Percentiles rank a stretch among this genome's conserved stretches.
phyloP scores from a whole-genome alignment of 2,797 vertebrate species.

The Enteromius treurensis region DNA sequence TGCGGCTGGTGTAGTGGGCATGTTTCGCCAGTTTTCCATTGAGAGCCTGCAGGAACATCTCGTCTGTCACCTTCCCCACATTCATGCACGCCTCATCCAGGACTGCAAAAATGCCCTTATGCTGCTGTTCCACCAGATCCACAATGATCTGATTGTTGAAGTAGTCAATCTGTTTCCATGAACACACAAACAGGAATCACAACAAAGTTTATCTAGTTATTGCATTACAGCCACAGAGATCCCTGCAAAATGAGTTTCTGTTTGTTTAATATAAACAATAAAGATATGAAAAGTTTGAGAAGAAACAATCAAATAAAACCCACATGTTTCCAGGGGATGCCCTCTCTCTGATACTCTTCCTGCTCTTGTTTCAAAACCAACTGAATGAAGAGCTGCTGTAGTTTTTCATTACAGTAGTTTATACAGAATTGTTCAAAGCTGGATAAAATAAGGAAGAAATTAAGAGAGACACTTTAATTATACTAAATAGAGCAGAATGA shows the following conservation, averaged over 20 bases:
- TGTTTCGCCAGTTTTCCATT: constrained; percentile 93
- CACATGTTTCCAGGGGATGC: constrained; percentile 99
- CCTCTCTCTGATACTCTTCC: constrained; percentile 96
- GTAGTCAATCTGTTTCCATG: constrained; percentile 88
- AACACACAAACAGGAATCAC: constrained; percentile 23
- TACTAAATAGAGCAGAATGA: neutral
- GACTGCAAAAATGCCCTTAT: constrained; percentile 94
- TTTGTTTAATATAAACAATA: neutral
- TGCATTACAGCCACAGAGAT: neutral
- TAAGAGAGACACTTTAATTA: neutral
- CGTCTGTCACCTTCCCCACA: constrained; percentile 95
- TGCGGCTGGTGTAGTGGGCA: constrained; percentile 94
- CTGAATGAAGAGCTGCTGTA: constrained; percentile 98
- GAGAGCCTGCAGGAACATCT: constrained; percentile 94
- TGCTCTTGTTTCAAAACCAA: constrained; percentile 97
- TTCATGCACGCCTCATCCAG: constrained; percentile 98
- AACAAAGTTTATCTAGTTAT: neutral
- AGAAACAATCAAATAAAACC: constrained; percentile 56
- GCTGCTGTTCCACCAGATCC: constrained; percentile 96
- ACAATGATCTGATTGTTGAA: constrained; percentile 99
- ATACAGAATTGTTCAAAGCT: constrained; percentile 99
- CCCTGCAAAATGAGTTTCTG: neutral
- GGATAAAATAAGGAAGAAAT: neutral
- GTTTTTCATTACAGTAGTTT: constrained; percentile 98
- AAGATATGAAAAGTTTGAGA: neutral